Evolutionary conservation across 2,113 vertebrate genomes (phyloP).

Genomic region (Felis catus): DNA sequence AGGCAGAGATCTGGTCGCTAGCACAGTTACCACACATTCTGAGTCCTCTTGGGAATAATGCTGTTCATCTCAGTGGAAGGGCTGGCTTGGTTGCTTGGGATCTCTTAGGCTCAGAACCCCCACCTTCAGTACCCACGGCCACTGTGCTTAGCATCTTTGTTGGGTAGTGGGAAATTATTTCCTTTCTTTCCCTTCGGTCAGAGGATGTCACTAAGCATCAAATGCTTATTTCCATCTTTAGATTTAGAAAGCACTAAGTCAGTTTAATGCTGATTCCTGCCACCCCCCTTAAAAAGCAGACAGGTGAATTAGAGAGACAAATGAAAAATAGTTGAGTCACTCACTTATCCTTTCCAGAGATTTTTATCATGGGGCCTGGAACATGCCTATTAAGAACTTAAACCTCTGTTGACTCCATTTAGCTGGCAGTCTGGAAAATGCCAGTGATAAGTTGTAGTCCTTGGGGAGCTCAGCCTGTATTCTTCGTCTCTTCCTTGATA

Average conservation of each 20-base stretch:
- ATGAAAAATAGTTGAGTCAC: background rate
- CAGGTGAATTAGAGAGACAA: background rate
- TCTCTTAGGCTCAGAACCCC: background rate
- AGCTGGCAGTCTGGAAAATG: conserved; percentile 42
- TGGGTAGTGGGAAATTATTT: background rate
- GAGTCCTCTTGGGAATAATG: background rate
- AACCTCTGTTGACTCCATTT: conserved; percentile 34
- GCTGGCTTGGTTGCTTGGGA: background rate
- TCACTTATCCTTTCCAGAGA: background rate
- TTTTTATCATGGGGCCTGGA: background rate
- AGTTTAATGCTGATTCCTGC: conserved; percentile 14
- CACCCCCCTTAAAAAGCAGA: background rate
- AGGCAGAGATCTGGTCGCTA: background rate
- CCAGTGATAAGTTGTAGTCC: background rate
- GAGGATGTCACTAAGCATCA: background rate
- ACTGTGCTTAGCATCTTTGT: background rate
- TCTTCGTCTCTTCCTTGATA: background rate
- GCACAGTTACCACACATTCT: fast-evolving
- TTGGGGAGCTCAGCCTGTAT: background rate
- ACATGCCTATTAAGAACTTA: background rate
- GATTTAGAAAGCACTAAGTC: conserved; percentile 10
- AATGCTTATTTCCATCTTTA: background rate
- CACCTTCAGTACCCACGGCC: fast-evolving
- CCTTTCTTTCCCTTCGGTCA: background rate
- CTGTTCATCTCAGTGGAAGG: background rate